Conservation (phyloP, 2,888 invertebrate species). For the Deilephila elpenor region DNA sequence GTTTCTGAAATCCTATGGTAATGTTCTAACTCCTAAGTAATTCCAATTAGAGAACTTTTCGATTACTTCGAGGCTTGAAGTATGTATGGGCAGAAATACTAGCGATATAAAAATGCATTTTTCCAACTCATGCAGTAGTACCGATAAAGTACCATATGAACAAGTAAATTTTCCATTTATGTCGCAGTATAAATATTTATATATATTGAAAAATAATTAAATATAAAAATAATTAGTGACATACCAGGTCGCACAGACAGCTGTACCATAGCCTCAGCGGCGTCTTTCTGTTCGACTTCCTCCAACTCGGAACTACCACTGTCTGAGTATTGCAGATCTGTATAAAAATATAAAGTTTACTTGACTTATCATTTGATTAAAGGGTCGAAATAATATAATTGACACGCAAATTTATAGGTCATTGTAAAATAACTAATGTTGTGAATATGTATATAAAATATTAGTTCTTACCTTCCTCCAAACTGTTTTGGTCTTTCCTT, state of each 20-base stretch:
- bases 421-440: no score
- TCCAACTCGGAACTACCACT: conserved; percentile 81
- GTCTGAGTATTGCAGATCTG: conserved; percentile 81
- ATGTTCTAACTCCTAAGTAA: no score
- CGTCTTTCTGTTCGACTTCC: conserved; percentile 87
- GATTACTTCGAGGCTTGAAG: no score
- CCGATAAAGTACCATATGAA: no score
- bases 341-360: not conserved
- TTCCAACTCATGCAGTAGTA: not conserved
- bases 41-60: no score
- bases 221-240: conserved; percentile 14
- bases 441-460: not conserved
- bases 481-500: conserved; percentile 86
- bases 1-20: no score
- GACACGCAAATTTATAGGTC: no score
- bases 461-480: conserved; percentile 88
- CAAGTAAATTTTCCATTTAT: no score
- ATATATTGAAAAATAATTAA: no score
- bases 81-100: no score
- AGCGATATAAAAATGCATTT: no score
- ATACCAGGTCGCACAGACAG: conserved; percentile 76
- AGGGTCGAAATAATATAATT: no score
- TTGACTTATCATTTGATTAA: not conserved
- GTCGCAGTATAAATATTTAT: not conserved
- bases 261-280: conserved; percentile 91